These are phyloP conservation scores for Sebastiscus tertius DNA, from an alignment of 2,797 vertebrate genomes.

Conservation along the genomic window DNA sequence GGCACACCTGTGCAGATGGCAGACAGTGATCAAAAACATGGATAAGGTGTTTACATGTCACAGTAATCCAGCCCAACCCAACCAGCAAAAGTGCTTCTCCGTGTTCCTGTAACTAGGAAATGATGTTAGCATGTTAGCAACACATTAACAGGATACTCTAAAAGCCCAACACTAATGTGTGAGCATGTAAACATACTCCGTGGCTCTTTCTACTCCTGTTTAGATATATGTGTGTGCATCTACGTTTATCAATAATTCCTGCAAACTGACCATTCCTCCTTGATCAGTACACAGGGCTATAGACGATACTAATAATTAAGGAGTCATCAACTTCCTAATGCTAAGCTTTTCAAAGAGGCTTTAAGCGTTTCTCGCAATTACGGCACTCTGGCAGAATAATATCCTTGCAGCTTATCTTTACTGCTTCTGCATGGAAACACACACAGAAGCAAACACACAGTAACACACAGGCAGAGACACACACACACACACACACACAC, in stretches of 20 bases:
- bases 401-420: slow-evolving; percentile 22
- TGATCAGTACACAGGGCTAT: slow-evolving; percentile 1
- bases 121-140: background rate
- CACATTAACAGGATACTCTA: background rate
- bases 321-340: slow-evolving; percentile 46
- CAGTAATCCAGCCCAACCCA: background rate
- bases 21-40: background rate
- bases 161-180: background rate
- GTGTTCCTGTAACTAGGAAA: background rate
- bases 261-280: background rate
- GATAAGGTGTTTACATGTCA: slow-evolving; percentile 2
- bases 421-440: slow-evolving; percentile 34
- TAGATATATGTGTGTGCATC: background rate
- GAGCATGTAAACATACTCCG: background rate
- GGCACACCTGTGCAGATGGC: background rate
- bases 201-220: background rate
- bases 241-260: background rate
- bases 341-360: slow-evolving; percentile 60
- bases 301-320: slow-evolving; percentile 41
- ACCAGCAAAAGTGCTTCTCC: background rate
- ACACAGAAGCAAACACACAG: background rate
- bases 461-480: background rate
- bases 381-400: slow-evolving; percentile 41
- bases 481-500: background rate
- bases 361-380: slow-evolving; percentile 51